Conservation (phyloP, 2,113 vertebrate genomes). For the Grallaria varia region DNA sequence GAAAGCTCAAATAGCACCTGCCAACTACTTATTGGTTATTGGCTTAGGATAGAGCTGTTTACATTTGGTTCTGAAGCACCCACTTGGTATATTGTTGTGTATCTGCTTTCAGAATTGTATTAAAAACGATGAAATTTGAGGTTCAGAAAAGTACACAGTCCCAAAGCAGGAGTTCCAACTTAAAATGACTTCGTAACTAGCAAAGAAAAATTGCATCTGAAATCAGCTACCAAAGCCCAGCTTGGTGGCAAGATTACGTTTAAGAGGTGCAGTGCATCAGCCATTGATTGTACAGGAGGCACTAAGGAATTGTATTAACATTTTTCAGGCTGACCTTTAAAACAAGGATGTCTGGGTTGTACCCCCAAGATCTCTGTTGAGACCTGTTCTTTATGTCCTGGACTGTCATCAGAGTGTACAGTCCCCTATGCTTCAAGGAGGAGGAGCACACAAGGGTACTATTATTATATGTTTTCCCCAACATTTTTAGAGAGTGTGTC, state of each 20-base stretch:
- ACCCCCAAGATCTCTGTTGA: not conserved
- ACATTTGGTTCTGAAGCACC: not conserved
- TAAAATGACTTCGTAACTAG: not conserved
- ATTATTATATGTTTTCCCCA: not conserved
- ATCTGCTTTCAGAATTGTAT: not conserved
- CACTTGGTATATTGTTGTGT: not conserved
- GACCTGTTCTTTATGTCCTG: not conserved
- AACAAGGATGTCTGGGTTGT: not conserved
- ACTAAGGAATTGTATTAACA: not conserved
- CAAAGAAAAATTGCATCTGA: not conserved
- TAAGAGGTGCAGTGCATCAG: not conserved
- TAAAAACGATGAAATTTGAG: not conserved
- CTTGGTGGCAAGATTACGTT: not conserved
- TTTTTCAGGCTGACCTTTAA: not conserved
- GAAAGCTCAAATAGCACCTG: constrained; percentile 21
- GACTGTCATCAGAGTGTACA: not conserved
- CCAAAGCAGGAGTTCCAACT: not conserved
- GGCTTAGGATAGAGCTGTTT: not conserved
- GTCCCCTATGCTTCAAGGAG: not conserved
- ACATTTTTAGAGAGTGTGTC: not conserved
- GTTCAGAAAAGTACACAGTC: not conserved
- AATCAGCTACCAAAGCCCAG: not conserved
- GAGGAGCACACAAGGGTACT: not conserved
- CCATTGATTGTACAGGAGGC: not conserved
- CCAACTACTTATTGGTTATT: not conserved